phyloP scores from a whole-genome alignment of 2,797 vertebrate genomes.

The Sebastiscus albofasciatus region DNA sequence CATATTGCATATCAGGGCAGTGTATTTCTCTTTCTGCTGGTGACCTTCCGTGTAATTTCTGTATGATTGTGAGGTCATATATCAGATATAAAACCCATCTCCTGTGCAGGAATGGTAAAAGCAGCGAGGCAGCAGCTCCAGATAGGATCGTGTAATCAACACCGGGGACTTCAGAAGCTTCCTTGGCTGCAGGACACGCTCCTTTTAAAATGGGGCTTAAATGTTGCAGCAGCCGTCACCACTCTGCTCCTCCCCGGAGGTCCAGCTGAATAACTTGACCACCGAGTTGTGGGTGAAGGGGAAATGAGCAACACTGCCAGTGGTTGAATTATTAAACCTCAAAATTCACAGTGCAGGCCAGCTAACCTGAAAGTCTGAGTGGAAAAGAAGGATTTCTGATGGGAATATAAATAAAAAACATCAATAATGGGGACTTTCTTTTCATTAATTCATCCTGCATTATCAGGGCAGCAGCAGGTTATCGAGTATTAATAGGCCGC shows the following conservation, averaged over 20 bases:
- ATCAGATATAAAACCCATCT: constrained; percentile 28
- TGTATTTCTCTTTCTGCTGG: constrained; percentile 11
- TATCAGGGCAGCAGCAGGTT: neutral
- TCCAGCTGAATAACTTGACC: constrained; percentile 25
- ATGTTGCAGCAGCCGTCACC: constrained; percentile 34
- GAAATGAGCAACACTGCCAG: neutral
- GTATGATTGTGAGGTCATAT: constrained; percentile 20
- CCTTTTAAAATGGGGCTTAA: constrained; percentile 30
- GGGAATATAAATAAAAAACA: neutral
- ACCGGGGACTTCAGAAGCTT: constrained; percentile 13
- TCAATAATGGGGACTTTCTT: neutral
- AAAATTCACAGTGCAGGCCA: neutral
- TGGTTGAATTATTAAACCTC: neutral
- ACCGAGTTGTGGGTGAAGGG: neutral
- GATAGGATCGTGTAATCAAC: constrained; percentile 14
- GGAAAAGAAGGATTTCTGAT: neutral
- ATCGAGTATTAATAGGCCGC: neutral
- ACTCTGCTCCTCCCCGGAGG: neutral
- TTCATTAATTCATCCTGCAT: neutral
- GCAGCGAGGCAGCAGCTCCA: neutral
- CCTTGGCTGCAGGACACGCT: constrained; percentile 37
- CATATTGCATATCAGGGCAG: neutral
- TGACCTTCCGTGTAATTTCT: constrained; percentile 18
- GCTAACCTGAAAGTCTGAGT: neutral
- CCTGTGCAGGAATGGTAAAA: constrained; percentile 21